These are phyloP conservation scores for Drosophila mayaguana DNA, from an alignment of 2,888 invertebrate species.

Conservation along the genomic window DNA sequence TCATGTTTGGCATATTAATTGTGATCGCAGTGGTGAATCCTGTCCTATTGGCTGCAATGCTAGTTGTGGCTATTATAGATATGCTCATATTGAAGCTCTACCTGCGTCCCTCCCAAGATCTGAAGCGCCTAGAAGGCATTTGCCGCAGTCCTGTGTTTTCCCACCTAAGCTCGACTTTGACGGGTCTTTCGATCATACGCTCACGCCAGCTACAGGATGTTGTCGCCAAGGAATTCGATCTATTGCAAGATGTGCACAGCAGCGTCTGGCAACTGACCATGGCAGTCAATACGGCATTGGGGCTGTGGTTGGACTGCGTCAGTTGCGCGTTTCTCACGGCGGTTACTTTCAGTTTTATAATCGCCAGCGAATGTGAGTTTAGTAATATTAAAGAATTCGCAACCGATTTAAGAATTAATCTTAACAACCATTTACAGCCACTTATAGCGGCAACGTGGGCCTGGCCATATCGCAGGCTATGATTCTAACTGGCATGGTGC, in stretches of 20 bases:
- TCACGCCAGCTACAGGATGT: constrained; percentile 90
- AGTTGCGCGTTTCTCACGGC: constrained; percentile 89
- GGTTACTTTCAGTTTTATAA: constrained; percentile 88
- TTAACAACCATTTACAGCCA: constrained; percentile 59
- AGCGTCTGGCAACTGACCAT: constrained; percentile 84
- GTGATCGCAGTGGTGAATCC: constrained; percentile 90
- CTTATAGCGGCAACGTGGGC: constrained; percentile 90
- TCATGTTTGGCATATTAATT: constrained; percentile 91
- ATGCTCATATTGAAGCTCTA: constrained; percentile 89
- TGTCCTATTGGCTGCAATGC: constrained; percentile 88
- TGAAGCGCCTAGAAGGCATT: constrained; percentile 90
- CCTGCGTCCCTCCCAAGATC: constrained; percentile 90
- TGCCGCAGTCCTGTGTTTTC: constrained; percentile 96
- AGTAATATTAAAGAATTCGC: not conserved
- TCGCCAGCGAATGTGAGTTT: constrained; percentile 87
- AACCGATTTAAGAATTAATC: not conserved
- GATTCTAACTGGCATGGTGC: constrained; percentile 90
- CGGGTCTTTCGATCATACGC: constrained; percentile 94
- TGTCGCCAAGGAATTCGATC: constrained; percentile 91
- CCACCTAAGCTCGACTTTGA: constrained; percentile 93
- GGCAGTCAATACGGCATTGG: constrained; percentile 87
- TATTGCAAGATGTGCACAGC: constrained; percentile 87
- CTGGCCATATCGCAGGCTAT: constrained; percentile 89
- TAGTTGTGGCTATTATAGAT: constrained; percentile 88
- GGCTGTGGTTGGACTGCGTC: constrained; percentile 90